These are phyloP conservation scores for Anoura caudifer DNA, from an alignment of 2,113 vertebrate species.

Conservation along the genomic window DNA sequence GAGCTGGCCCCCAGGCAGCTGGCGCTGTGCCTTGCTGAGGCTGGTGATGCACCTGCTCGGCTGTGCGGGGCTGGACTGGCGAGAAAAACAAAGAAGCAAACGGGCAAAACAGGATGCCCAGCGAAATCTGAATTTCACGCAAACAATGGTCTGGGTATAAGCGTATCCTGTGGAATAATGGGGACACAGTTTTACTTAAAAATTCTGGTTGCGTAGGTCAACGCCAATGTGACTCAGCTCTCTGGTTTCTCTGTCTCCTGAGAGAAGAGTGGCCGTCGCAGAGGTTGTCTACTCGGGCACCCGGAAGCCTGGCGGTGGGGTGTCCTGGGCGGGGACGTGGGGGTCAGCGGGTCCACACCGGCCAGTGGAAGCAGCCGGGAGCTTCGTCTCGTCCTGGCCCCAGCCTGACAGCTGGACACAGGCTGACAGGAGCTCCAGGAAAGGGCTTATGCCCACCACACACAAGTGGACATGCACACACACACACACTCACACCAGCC, in stretches of 20 bases:
- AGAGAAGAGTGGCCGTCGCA: not conserved
- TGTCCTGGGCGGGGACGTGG: too few relatives aligned
- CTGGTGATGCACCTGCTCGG: accelerated
- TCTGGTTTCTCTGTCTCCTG: not conserved
- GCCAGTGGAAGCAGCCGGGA: not conserved
- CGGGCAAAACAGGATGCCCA: not conserved
- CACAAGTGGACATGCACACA: not conserved
- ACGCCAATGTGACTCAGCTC: not conserved
- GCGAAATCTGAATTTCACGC: not conserved
- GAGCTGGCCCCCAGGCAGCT: not conserved
- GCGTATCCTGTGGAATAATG: not conserved
- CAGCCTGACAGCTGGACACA: not conserved
- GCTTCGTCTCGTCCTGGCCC: not conserved
- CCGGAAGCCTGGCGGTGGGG: not conserved
- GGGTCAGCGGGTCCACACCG: not conserved
- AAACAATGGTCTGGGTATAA: not conserved
- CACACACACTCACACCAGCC: not conserved
- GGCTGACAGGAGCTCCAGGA: accelerated
- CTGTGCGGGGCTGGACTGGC: accelerated
- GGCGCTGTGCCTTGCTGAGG: not conserved
- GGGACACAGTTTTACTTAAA: not conserved
- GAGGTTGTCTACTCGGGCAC: too few relatives aligned
- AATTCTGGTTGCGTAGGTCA: not conserved
- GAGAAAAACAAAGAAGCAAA: not conserved
- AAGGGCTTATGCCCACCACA: too few relatives aligned